Conservation (phyloP, 2,113 vertebrate species). For the Rhabdomys dilectus region DNA sequence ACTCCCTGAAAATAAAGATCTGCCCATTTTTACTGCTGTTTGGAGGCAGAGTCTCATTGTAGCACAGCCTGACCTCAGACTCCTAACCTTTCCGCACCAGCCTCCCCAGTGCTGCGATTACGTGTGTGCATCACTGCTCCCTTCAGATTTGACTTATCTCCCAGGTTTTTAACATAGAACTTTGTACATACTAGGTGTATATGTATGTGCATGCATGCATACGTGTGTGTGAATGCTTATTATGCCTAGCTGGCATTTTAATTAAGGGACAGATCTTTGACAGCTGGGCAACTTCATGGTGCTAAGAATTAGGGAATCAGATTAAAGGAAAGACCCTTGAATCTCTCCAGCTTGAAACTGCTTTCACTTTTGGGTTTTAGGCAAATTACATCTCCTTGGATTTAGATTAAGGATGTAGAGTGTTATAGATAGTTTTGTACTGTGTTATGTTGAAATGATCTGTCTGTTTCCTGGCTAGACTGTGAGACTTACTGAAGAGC, state of each 20-base stretch:
- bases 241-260: background rate
- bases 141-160: background rate
- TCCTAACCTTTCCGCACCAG: background rate
- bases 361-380: background rate
- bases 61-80: background rate
- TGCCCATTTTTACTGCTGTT: background rate
- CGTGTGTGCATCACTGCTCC: background rate
- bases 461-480: background rate
- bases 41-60: background rate
- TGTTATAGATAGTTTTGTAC: background rate
- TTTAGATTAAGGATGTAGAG: background rate
- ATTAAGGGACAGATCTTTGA: background rate
- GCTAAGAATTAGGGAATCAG: background rate
- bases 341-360: background rate
- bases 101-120: background rate
- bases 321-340: background rate
- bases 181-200: background rate
- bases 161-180: background rate
- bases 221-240: background rate
- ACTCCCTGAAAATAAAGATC: background rate
- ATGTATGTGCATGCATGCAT: background rate
- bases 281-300: constrained; percentile 48
- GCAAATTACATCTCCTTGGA: background rate
- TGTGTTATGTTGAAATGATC: constrained; percentile 1
- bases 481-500: background rate